Percentiles rank a stretch among this genome's conserved stretches.
phyloP scores from a whole-genome alignment of 2,888 invertebrate species.

The Sminthurinus aureus region DNA sequence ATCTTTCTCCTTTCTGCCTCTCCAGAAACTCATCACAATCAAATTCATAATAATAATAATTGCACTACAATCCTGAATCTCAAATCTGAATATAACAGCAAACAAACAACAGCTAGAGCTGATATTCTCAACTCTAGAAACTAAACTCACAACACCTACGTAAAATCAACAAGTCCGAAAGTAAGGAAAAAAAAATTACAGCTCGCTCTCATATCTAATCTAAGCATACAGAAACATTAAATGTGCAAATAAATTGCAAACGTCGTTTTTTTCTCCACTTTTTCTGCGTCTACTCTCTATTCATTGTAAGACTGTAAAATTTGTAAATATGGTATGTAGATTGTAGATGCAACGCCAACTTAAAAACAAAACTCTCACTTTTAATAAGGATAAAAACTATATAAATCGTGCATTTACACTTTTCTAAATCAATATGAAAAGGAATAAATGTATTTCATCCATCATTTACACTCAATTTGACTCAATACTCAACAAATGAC shows the following conservation, averaged over 20 bases:
- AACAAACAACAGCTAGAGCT: background rate
- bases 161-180: background rate
- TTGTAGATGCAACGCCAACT: too few relatives aligned
- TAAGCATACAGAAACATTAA: background rate
- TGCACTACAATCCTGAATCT: background rate
- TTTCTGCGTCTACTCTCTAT: background rate
- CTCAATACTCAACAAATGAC: background rate
- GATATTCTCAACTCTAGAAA: background rate
- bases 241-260: constrained; percentile 15
- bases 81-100: background rate
- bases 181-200: background rate
- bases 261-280: background rate
- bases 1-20: background rate
- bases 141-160: background rate
- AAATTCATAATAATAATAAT: background rate
- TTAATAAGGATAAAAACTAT: constrained; percentile 14
- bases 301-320: background rate
- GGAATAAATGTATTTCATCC: background rate
- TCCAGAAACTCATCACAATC: background rate
- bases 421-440: background rate
- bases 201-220: too few relatives aligned
- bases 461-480: background rate
- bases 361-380: background rate
- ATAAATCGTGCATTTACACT: constrained; percentile 1
- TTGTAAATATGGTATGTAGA: background rate